Base-by-base conservation (phyloP, 2,888 invertebrate genomes). In the Troilus luridus region DNA sequence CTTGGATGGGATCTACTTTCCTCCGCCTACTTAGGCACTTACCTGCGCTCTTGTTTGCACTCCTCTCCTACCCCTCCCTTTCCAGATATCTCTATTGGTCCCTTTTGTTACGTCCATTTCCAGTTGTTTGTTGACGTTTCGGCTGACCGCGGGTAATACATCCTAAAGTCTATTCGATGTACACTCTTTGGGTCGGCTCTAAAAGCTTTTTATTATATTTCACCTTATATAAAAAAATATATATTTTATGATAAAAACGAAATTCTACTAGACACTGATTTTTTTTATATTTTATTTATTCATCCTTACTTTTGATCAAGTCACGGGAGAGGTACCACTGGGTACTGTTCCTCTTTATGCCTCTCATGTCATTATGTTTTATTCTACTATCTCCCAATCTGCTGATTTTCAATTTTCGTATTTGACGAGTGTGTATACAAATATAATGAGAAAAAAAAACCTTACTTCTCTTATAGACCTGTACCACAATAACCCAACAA, bases 21-120 rank as follows among this genome's bases (percentile, higher is more conserved):
- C 56, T 58, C 85, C 54, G n/a, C 56, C 85, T 85, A 56, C 85
- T 85, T 85, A 85, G 85, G 7, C 85, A 85, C 85, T 85, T 85
- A 85, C 85, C 56, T 85, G 85, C 85, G 12, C 56, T 56, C 85
- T 14, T 85, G 85, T 85, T 85, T 85, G 85, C 85, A 56, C 56
- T 85, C 85, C 85, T 85, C 85, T 85, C 85, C 10, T 58, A 56
- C 56, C n/a, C 85, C 85, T 85, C 85, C 56, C 85, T 3, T 58
- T 56, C 56, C 11, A 56, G n/a, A 58, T 85, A 85, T 85, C 85
- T 58, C 5, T 85, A 85, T 54, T 27, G 56, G 56, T 85, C n/a
- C n/a, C 56, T 54, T 85, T 85, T 85, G 56, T 58, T 77, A 58
- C 11, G 85, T 56, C 56, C 85, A 85, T 56, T 56, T 58, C 85